Evolutionary conservation across 2,888 invertebrate genomes (phyloP).

Genomic region (Microctonus hyperodae): DNA sequence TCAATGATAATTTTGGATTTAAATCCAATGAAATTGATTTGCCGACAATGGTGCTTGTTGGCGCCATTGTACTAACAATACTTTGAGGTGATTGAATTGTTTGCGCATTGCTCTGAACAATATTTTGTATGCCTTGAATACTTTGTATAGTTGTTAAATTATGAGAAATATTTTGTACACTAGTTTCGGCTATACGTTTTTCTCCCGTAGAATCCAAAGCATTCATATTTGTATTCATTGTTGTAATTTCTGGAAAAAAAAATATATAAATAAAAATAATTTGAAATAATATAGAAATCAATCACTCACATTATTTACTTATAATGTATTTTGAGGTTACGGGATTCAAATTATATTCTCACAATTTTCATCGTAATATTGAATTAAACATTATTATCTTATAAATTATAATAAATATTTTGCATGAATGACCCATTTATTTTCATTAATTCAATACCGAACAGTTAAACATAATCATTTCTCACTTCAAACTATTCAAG

Average conservation of each 20-base stretch:
- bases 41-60: slow-evolving; percentile 52
- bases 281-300: neutral
- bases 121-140: slow-evolving; percentile 51
- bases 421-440: neutral
- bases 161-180: slow-evolving; percentile 52
- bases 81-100: slow-evolving; percentile 54
- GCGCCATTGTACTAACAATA: slow-evolving; percentile 51
- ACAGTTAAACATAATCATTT: slow-evolving; percentile 18
- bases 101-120: slow-evolving; percentile 54
- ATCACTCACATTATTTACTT: neutral
- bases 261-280: neutral
- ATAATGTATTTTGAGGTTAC: neutral
- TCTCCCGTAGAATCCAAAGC: slow-evolving; percentile 50
- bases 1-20: slow-evolving; percentile 56
- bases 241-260: neutral
- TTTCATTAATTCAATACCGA: neutral
- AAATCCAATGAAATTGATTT: slow-evolving; percentile 59
- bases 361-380: too few relatives aligned
- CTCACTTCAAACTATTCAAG: too few relatives aligned
- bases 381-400: too few relatives aligned
- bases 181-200: slow-evolving; percentile 52
- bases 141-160: slow-evolving; percentile 56
- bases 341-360: neutral
- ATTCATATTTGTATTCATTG: slow-evolving; percentile 49
- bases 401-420: neutral